Base-by-base conservation (phyloP, 1,140 invertebrate genomes). In the Yoshiicerus persimilis region DNA sequence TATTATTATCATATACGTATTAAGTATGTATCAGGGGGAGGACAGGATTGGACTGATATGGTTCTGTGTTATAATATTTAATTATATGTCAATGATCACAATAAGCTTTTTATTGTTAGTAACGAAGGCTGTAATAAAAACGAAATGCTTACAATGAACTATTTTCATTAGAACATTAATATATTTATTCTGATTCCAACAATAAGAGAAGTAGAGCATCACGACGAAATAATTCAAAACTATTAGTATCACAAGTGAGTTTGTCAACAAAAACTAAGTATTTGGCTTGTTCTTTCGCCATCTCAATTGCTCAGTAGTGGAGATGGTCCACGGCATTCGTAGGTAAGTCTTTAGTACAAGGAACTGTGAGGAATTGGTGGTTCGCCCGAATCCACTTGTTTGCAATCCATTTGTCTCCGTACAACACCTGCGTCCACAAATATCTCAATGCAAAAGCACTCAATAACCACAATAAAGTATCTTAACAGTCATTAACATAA, bases 381-480 rank as follows among this genome's bases (percentile, higher is more conserved):
- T 91, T 89, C 36, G 86, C 89, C 23, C 89, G 87, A 34, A 91
- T 89, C 91, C 91, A 92, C 84, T 92, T 92, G 87, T 92, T 92
- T 3, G 89, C 87, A 62, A 92, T 97, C 98, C 98, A 99, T 94
- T 99, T 99, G 34, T 96, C 96, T 75, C 98, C 98, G 4, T 97
- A 95, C 16, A 99, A 94, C 41, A 99, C 75, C 75, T 80, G 23
- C 1, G 5, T 41, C 9, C n/a, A 64, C 0, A 64, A 64, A 64
- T 47, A 4, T 47, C 2, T 1, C 2, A 4, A 16, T 20, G 20
- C 20, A 16, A 47, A 10, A 47, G 2, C 20, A 8, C 13, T 13
- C 39, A 10, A 1, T 20, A 47, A 47, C 20, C 41, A 10, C 20
- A 47, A 1, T 47, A 47, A 10, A 41, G 6, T 8, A 41, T 8